phyloP scores from a whole-genome alignment of 2,113 vertebrate species.

The Morphnarchus princeps region DNA sequence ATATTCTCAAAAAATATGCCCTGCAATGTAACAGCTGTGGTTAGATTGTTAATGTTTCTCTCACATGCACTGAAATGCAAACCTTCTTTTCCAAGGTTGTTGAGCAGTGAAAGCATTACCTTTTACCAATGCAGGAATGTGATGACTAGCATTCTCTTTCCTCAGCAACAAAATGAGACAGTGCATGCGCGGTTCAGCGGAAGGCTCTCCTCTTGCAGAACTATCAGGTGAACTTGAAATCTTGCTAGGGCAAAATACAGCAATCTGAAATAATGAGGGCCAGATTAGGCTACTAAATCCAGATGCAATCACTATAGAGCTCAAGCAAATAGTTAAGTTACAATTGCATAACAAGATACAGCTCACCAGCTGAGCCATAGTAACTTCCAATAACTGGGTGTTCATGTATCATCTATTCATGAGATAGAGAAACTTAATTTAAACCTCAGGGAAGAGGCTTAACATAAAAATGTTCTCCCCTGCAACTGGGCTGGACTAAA shows the following conservation, averaged over 20 bases:
- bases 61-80: background rate
- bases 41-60: background rate
- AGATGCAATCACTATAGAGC: background rate
- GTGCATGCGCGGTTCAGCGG: background rate
- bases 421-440: background rate
- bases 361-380: background rate
- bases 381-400: background rate
- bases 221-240: background rate
- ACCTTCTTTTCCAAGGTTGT: background rate
- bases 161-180: slow-evolving; percentile 73
- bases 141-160: slow-evolving; percentile 70
- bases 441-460: background rate
- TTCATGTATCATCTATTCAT: background rate
- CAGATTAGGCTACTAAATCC: background rate
- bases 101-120: slow-evolving; percentile 47
- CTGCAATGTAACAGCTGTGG: background rate
- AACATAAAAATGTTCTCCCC: background rate
- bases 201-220: background rate
- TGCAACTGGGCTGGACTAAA: background rate
- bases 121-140: slow-evolving; percentile 62
- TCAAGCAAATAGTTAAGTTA: background rate
- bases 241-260: slow-evolving; percentile 44
- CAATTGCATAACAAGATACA: background rate
- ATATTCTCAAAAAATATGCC: background rate
- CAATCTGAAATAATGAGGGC: slow-evolving; percentile 9